These are phyloP conservation scores for Drosophila prosaltans DNA, from an alignment of 1,140 invertebrate genomes.

Conservation along the genomic window DNA sequence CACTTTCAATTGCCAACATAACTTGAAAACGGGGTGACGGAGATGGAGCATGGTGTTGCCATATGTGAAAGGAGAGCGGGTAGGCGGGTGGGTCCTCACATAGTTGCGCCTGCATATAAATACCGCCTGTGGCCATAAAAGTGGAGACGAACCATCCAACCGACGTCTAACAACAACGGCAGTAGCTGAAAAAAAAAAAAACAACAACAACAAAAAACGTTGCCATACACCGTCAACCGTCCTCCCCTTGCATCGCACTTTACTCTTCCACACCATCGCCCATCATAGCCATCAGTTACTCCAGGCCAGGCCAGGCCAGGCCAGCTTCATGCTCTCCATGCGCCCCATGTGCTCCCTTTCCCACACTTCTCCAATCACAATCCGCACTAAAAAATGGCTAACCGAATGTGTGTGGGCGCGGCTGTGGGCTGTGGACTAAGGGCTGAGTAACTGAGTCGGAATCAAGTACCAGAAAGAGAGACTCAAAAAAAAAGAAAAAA, in stretches of 20 bases:
- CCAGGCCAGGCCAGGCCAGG: too few species aligned
- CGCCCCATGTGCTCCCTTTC: slow-evolving; percentile 38
- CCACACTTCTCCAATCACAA: slow-evolving; percentile 5
- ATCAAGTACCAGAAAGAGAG: slow-evolving; percentile 21
- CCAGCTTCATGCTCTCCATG: not conserved
- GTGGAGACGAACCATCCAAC: slow-evolving; percentile 80
- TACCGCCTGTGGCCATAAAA: slow-evolving; percentile 83
- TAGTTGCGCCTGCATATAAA: slow-evolving; percentile 82
- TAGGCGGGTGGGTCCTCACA: slow-evolving; percentile 10
- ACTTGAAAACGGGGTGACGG: slow-evolving; percentile 60
- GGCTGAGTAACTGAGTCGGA: slow-evolving; percentile 39
- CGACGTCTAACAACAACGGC: slow-evolving; percentile 58
- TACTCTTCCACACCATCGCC: too few species aligned
- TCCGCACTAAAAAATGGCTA: slow-evolving; percentile 77
- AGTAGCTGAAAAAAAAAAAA: slow-evolving; percentile 2
- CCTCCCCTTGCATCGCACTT: too few species aligned
- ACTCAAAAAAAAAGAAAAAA: not conserved
- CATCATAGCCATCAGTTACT: too few species aligned
- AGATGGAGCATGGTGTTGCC: not conserved
- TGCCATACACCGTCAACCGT: too few species aligned
- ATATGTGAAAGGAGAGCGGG: not conserved
- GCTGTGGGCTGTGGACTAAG: slow-evolving; percentile 53
- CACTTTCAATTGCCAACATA: slow-evolving; percentile 83
- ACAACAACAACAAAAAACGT: slow-evolving; percentile 18
- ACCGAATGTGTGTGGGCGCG: slow-evolving; percentile 79